Evolutionary conservation across 2,888 invertebrate genomes (phyloP).

Genomic region (Cancer borealis): DNA sequence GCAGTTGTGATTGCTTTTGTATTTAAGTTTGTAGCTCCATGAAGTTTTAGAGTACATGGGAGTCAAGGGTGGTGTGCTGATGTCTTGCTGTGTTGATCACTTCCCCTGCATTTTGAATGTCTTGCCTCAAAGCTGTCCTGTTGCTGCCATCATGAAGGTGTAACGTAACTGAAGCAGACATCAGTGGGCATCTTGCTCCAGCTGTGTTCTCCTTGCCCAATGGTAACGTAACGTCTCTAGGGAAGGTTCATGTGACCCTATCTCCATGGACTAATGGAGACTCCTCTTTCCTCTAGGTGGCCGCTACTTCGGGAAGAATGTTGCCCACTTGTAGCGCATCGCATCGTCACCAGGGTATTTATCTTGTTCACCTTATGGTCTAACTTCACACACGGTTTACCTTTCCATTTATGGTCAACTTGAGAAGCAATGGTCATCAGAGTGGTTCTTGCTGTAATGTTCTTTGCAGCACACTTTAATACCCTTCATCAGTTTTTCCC

Average conservation of each 20-base stretch:
- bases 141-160: slow-evolving; percentile 71
- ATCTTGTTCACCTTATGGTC: slow-evolving; percentile 76
- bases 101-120: slow-evolving; percentile 66
- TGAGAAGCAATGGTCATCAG: slow-evolving; percentile 69
- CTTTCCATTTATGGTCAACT: slow-evolving; percentile 65
- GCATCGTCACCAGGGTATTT: slow-evolving; percentile 77
- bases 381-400: slow-evolving; percentile 67
- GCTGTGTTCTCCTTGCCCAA: slow-evolving; percentile 65
- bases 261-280: slow-evolving; percentile 72
- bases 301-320: slow-evolving; percentile 77
- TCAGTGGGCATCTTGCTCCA: slow-evolving; percentile 68
- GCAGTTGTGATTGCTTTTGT: slow-evolving; percentile 44
- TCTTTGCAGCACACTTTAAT: slow-evolving; percentile 62
- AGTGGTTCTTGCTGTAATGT: slow-evolving; percentile 72
- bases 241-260: slow-evolving; percentile 68
- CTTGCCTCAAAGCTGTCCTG: slow-evolving; percentile 72
- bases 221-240: slow-evolving; percentile 76
- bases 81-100: slow-evolving; percentile 59
- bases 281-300: slow-evolving; percentile 77
- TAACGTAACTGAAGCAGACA: slow-evolving; percentile 71
- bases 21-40: slow-evolving; percentile 24
- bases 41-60: slow-evolving; percentile 42
- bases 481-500: slow-evolving; percentile 59
- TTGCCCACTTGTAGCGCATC: slow-evolving; percentile 77
- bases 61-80: slow-evolving; percentile 60